A percentile compares a stretch with the other conserved stretches of the same genome.
Evolutionary conservation across 35 echinoderm and acorn worm species (phyloP).

Genomic region (Anneissia japonica): DNA sequence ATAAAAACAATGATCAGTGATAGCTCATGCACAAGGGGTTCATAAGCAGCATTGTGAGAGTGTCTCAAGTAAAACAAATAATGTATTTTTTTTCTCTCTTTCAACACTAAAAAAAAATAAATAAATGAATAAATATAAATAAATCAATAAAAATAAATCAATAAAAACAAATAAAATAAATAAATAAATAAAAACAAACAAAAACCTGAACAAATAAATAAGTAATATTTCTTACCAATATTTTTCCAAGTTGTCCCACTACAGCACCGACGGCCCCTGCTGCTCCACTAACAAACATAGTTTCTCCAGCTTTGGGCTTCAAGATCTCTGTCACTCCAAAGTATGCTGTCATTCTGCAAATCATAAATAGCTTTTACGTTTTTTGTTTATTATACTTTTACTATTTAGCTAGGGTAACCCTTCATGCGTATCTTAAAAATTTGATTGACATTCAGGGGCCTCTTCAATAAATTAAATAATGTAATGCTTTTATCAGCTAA

Average conservation of each 20-base stretch:
- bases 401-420: not conserved
- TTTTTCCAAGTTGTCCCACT: slow-evolving; percentile 85
- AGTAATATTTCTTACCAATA: slow-evolving; percentile 28
- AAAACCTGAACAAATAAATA: no score
- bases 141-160: no score
- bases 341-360: slow-evolving; percentile 55
- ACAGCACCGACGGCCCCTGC: slow-evolving; percentile 76
- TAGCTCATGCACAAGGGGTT: no score
- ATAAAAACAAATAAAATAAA: no score
- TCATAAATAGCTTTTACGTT: not conserved
- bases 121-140: no score
- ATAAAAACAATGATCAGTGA: no score
- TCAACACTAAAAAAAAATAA: no score
- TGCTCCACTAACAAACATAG: slow-evolving; percentile 64
- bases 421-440: not conserved
- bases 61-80: no score
- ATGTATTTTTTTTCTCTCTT: no score
- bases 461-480: not conserved
- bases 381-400: no score
- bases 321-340: slow-evolving; percentile 45
- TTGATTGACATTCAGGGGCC: not conserved
- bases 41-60: no score
- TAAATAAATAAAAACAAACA: no score
- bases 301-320: slow-evolving; percentile 56
- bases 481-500: not conserved